Evolutionary conservation across 2,797 vertebrate species (phyloP), one percentile per base, ranked within the genome.

Genomic region (Pachyuromys duprasi): DNA sequence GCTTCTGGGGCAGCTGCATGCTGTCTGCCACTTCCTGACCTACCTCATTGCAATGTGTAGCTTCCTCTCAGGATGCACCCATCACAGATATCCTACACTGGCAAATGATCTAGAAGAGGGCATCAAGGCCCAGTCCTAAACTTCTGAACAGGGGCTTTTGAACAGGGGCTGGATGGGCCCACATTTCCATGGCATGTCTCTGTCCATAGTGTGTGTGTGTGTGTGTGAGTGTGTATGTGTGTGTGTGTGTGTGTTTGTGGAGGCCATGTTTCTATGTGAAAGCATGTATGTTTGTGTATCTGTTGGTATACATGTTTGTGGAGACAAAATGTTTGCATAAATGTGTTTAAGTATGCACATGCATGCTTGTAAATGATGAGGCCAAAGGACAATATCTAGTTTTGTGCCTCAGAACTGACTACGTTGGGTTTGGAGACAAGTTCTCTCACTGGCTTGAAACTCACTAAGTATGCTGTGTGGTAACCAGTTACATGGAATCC

Each of bases 1-100:
- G 26, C 36, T 82, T 17, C 3, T 14, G 24, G 8, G 60, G 36
- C 26, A 42, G 14, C 26, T 26, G 4, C 18, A 20, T 7, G 8
- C 3, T 18, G 39, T 65, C 39, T 45, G 1, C 5, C 22, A 33
- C 1, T n/a, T n/a, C n/a, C 31, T 1, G 5, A 5, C 26, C 11
- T 36, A 7, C 36, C 31, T 78, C 20, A 57, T 3, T 69, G 5
- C 63, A 67, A 18, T 3, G 11, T 28, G 1, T 36, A 36, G 1
- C n/a, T 87, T n/a, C 8, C 1, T 4, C 2, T 18, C 2, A 62
- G 5, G 5, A 26, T 4, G 12, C 13, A 0, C 0, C 39, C 17
- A 86, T 79, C 1, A 31, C 63, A 9, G 2, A 6, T 18, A 8
- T 5, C 0, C 1, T 18, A 67, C 8, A 0, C 4, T 53, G 11